These are phyloP conservation scores for Scrobipalpa costella DNA, from an alignment of 2,888 invertebrate species.

Conservation along the genomic window DNA sequence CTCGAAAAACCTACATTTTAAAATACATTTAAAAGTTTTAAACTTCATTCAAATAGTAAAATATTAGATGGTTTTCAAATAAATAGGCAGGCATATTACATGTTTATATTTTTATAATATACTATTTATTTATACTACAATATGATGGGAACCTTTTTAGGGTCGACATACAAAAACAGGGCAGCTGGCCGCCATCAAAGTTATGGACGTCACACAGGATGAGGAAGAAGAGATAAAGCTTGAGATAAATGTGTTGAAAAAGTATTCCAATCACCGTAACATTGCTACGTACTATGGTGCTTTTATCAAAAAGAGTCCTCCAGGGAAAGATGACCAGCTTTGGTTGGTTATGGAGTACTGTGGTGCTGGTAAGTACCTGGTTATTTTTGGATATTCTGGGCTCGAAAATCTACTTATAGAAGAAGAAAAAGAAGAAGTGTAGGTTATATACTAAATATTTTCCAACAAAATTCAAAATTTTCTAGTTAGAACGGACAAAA, in stretches of 20 bases:
- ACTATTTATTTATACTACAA: no score
- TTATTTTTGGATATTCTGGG: neutral
- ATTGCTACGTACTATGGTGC: slow-evolving; percentile 99
- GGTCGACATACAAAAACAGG: slow-evolving; percentile 99
- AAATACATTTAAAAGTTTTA: no score
- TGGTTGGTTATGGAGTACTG: slow-evolving; percentile 99
- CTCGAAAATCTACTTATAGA: no score
- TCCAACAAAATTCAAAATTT: no score
- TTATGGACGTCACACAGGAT: slow-evolving; percentile 99
- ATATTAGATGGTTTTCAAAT: no score
- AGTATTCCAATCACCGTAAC: slow-evolving; percentile 99
- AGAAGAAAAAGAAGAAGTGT: no score
- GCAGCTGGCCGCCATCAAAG: slow-evolving; percentile 99
- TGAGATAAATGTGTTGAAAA: slow-evolving; percentile 99
- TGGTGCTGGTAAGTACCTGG: slow-evolving; percentile 89
- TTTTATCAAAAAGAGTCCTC: slow-evolving; percentile 99
- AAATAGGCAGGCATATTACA: no score
- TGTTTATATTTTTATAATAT: neutral
- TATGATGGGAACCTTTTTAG: slow-evolving; percentile 72
- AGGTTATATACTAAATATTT: no score
- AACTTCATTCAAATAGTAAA: no score
- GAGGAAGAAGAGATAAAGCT: slow-evolving; percentile 99
- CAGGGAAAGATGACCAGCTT: slow-evolving; percentile 99
- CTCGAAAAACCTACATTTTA: no score
- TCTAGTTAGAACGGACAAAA: no score